phyloP scores from a whole-genome alignment of 2,113 vertebrate genomes.

The Isurus oxyrinchus region DNA sequence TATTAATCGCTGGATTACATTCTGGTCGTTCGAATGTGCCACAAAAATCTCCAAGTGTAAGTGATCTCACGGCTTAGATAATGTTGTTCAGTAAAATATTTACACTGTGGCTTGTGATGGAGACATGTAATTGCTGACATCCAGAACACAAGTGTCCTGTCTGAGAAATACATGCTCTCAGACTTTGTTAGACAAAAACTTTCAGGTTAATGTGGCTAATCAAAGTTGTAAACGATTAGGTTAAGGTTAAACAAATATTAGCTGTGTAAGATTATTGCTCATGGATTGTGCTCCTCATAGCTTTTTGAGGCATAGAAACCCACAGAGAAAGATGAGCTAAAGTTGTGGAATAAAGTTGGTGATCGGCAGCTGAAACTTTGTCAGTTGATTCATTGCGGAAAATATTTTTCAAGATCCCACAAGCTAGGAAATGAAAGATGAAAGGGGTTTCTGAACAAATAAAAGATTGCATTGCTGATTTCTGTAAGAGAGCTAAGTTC shows the following conservation, averaged over 20 bases:
- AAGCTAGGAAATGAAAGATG: not conserved
- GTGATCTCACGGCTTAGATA: not conserved
- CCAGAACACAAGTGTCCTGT: not conserved
- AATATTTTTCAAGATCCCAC: not conserved
- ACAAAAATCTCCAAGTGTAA: not conserved
- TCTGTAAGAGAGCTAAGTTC: too few species aligned
- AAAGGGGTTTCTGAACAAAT: not conserved
- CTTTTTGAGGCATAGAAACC: too few species aligned
- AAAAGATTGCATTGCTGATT: too few species aligned
- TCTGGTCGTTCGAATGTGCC: not conserved
- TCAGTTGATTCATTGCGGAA: not conserved
- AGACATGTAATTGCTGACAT: not conserved
- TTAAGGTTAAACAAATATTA: conserved; percentile 29
- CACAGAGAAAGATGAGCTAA: not conserved
- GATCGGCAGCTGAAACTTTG: not conserved
- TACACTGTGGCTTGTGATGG: not conserved
- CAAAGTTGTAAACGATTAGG: not conserved
- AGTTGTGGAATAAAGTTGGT: not conserved
- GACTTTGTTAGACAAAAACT: not conserved
- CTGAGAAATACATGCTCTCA: not conserved
- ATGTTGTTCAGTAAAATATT: conserved; percentile 23
- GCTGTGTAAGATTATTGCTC: not conserved
- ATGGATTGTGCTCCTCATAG: not conserved
- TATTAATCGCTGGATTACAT: not conserved
- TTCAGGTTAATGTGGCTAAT: not conserved